phyloP scores from a whole-genome alignment of 2,113 vertebrate genomes.

The Ictalurus punctatus region DNA sequence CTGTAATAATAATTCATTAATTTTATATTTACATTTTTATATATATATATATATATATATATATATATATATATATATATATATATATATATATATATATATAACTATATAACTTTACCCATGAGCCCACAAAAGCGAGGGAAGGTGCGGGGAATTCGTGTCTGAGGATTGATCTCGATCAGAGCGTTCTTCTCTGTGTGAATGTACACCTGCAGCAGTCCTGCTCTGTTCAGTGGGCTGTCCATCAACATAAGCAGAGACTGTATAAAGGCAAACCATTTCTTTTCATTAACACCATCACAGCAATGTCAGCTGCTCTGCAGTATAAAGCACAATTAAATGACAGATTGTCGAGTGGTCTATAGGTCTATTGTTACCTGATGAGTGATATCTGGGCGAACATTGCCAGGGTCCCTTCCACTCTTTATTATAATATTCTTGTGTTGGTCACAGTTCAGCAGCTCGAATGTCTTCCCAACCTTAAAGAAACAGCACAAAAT shows the following conservation, averaged over 20 bases:
- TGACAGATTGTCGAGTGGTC: neutral
- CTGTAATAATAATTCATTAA: too few species aligned
- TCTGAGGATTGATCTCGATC: conserved; percentile 96
- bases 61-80: too few species aligned
- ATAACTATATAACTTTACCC: conserved; percentile 73
- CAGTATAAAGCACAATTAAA: neutral
- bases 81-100: too few species aligned
- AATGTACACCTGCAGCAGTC: conserved; percentile 92
- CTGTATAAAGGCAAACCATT: conserved; percentile 63
- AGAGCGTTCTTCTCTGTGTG: conserved; percentile 92
- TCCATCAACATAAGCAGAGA: conserved; percentile 95
- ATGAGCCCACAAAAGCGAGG: conserved; percentile 95
- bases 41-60: too few species aligned
- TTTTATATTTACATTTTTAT: too few species aligned
- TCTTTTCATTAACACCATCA: neutral
- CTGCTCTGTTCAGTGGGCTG: conserved; percentile 94
- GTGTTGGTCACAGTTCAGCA: conserved; percentile 94
- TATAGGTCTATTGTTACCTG: conserved; percentile 75
- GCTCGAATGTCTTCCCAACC: conserved; percentile 92
- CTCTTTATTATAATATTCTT: conserved; percentile 85
- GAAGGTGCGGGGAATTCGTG: conserved; percentile 94
- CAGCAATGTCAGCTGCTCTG: neutral
- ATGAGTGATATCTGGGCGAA: conserved; percentile 92
- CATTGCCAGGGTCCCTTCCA: conserved; percentile 85
- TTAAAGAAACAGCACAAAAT: conserved; percentile 51